Base-by-base conservation (phyloP, 2,113 vertebrate genomes). In the Bolborhynchus lineola region DNA sequence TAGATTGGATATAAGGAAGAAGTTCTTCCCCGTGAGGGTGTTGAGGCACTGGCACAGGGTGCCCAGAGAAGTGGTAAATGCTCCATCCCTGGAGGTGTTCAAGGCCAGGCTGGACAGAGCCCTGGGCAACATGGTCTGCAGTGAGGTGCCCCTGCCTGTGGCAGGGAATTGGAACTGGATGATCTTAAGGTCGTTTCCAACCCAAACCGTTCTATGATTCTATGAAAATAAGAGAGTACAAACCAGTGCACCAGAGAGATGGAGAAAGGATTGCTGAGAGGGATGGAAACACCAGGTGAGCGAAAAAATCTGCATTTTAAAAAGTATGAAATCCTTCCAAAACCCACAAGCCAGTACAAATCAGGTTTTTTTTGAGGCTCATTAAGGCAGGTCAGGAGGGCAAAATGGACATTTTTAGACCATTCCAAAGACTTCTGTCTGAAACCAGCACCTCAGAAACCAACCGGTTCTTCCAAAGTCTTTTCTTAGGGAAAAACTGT, bases 321-420 rank as follows among this genome's bases (percentile, higher is more conserved):
- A 76, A 82, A 9, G 11, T 16, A 5, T 4, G 0, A 84, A 90
- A 71, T 20, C 33, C 47, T 90, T 57, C 44, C 44, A 50, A 47
- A 52, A 0, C 9, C 25, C 42, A 17, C 33, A 57, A 33, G 37
- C 3, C 14, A 33, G 5, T n/a, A 8, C 16, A 35, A 2, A 21
- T 33, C 42, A 42, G 23, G n/a, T 20, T 31, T 23, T 28, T 76
- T 46, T 24, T 6, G 25, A 78, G 23, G 37, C 39, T 70, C 37
- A 24, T 44, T n/a, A n/a, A 24, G 29, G 21, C 10, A 53, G 16
- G 21, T 33, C 44, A 92, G 47, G 49, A 44, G 68, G 84, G 24
- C 13, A 13, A 81, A 92, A 71, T 49, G 5, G 6, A 17, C 0
- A 18, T 13, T 53, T 87, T 52, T 7, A 12, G 37, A 9, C 25